Evolutionary conservation across 2,888 invertebrate genomes (phyloP), one percentile per base, ranked within the genome.

Genomic region (Spisula subtruncata): DNA sequence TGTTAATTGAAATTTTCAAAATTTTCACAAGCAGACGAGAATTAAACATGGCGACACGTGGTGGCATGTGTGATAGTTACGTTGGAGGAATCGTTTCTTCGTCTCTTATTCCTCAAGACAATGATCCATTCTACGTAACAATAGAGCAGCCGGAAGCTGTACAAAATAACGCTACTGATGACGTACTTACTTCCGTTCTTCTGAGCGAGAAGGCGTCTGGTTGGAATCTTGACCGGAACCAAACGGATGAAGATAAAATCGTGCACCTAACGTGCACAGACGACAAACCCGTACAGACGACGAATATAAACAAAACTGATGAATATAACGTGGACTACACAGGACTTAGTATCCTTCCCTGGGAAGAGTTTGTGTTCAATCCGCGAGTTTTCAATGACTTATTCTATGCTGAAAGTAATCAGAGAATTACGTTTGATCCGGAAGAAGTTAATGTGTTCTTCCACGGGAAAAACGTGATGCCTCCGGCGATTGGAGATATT

Each of bases 371-470:
- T 87, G 90, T 93, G 6, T 92, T 91, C 32, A 93, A 92, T 41
- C 95, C 95, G 0, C 87, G 92, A 18, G 86, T 92, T 29, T 89
- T 95, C 8, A 93, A 94, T 83, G 94, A 93, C 32, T 86, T 95
- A 56, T 95, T 95, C 85, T 91, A 90, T 48, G 41, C 90, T 56
- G 95, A 95, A 88, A 92, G 90, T 79, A 92, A 93, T 41, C 92
- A 93, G 16, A 92, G 90, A 81, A 94, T 95, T 20, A 95, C 94
- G 1, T 95, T 92, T 75, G 94, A 95, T 81, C 91, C 93, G 1
- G 93, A 94, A 12, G 93, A 94, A 83, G 94, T 95, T n/a, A 95
- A 94, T 71, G 94, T 94, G 25, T 94, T 95, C 87, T 95, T 95
- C 83, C 94, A 94, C 81, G 94, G 94, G 4, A 92, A 93, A 41